Percentiles rank a stretch among this genome's conserved stretches.
phyloP scores from a whole-genome alignment of 2,888 invertebrate genomes.

The Gari tellinella region DNA sequence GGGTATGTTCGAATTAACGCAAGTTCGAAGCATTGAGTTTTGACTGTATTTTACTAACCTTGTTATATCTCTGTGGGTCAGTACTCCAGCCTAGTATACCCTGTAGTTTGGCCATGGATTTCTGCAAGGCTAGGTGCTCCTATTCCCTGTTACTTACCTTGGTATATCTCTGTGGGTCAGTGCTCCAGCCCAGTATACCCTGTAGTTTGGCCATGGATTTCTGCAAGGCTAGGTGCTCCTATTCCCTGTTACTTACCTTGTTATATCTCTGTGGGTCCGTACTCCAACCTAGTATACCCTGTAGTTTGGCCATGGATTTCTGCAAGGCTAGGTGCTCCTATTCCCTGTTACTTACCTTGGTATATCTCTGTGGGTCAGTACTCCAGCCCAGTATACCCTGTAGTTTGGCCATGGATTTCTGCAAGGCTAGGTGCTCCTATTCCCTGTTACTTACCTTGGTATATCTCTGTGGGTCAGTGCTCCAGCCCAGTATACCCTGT shows the following conservation, averaged over 20 bases:
- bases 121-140: slow-evolving; percentile 80
- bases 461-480: slow-evolving; percentile 77
- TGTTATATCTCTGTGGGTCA: slow-evolving; percentile 76
- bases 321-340: slow-evolving; percentile 80
- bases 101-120: slow-evolving; percentile 75
- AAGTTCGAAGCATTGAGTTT: too few relatives aligned
- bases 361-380: slow-evolving; percentile 76
- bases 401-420: slow-evolving; percentile 76
- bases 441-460: slow-evolving; percentile 68
- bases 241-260: slow-evolving; percentile 70
- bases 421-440: slow-evolving; percentile 79
- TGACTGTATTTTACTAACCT: slow-evolving; percentile 71
- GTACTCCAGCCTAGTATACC: slow-evolving; percentile 64
- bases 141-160: slow-evolving; percentile 72
- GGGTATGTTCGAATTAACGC: too few relatives aligned
- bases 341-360: slow-evolving; percentile 70
- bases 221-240: slow-evolving; percentile 80
- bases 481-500: slow-evolving; percentile 67
- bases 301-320: slow-evolving; percentile 75
- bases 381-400: slow-evolving; percentile 70
- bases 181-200: slow-evolving; percentile 63
- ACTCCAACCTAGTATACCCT: slow-evolving; percentile 66
- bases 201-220: slow-evolving; percentile 76
- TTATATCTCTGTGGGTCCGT: slow-evolving; percentile 76
- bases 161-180: slow-evolving; percentile 75